phyloP scores from a whole-genome alignment of 2,797 vertebrate genomes.

The Schizothorax lantsangensis region DNA sequence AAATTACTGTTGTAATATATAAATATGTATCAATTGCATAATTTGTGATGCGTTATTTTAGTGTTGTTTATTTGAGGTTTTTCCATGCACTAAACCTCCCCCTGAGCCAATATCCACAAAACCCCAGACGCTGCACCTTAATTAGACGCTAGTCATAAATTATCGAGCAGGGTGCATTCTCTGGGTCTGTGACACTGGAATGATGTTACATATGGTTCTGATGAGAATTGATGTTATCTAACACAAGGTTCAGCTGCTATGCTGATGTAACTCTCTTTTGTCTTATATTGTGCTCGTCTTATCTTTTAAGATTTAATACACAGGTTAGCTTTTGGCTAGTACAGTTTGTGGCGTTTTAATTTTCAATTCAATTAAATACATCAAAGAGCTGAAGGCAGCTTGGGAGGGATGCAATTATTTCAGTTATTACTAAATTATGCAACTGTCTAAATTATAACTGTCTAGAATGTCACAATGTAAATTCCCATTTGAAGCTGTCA shows the following conservation, averaged over 20 bases:
- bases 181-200: constrained; percentile 38
- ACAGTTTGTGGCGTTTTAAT: not conserved
- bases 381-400: constrained; percentile 5
- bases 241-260: constrained; percentile 22
- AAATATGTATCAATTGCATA: not conserved
- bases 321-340: constrained; percentile 4
- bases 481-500: not conserved
- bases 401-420: not conserved
- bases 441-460: not conserved
- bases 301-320: constrained; percentile 53
- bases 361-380: constrained; percentile 28
- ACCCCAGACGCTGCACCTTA: constrained; percentile 37
- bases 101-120: constrained; percentile 23
- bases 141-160: constrained; percentile 51
- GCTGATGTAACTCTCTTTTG: constrained; percentile 8
- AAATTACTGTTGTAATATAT: constrained; percentile 11
- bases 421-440: constrained; percentile 6
- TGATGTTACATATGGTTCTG: constrained; percentile 57
- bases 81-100: constrained; percentile 1
- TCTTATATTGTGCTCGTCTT: constrained; percentile 31
- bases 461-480: constrained; percentile 4
- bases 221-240: constrained; percentile 57
- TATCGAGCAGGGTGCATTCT: constrained; percentile 31
- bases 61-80: not conserved
- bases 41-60: constrained; percentile 9